Evolutionary conservation across 2,113 vertebrate genomes (phyloP), one percentile per base, ranked within the genome.

Genomic region (Cepphus grylle): DNA sequence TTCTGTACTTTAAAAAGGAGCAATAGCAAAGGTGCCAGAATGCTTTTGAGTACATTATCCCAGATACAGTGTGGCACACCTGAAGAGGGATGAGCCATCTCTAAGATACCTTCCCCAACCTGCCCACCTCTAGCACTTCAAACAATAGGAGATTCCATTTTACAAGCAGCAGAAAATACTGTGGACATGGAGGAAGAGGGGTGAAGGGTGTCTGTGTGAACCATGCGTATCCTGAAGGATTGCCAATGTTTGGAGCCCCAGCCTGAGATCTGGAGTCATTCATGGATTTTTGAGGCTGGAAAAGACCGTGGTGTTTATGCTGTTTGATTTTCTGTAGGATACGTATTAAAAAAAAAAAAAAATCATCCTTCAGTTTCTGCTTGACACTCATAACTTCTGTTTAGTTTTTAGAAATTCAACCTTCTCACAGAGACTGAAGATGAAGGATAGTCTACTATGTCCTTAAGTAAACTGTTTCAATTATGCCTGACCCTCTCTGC

Each of bases 1-100:
- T 91, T 42, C 63, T 79, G 53, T 78, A 71, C 70, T 81, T 91
- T 90, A 87, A 95, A 93, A 96, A 95, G 58, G 55, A 97, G 80
- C 73, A 87, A 67, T 49, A 86, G 52, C 53, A 91, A 95, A 96
- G 74, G 38, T 91, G 45, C 62, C 69, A 59, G 77, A 81, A 86
- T 86, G 80, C 22, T 93, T 96, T 77, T 91, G 73, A 96, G 62
- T 69, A 9, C 8, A 0, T 83, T 83, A 15, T 47, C 23, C 34
- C 9, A 3, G 38, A 42, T 12, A 29, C 13, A 34, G 4, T 45
- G 10, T 83, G 30, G 21, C 26, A 36, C 50, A 8, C 30, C 21
- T 36, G 40, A 47, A 86, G 25, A 91, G 12, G 9, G 9, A 26
- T 65, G 14, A 72, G 15, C 34, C 36, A 15, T 19, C 20, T 58